phyloP scores from a whole-genome alignment of 2,888 invertebrate species.

The Cosmia pyralina region DNA sequence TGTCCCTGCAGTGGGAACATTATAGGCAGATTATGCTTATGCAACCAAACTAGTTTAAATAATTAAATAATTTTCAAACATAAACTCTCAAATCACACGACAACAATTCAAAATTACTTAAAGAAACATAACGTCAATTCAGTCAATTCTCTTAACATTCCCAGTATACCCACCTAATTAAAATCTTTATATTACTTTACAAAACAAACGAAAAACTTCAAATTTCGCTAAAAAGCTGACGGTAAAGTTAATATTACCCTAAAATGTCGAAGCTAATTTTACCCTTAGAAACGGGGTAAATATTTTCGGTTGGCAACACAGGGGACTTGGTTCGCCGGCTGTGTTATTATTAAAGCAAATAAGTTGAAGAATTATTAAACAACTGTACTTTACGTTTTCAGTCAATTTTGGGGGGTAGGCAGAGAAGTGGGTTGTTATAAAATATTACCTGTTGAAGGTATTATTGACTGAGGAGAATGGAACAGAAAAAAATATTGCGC shows the following conservation, averaged over 20 bases:
- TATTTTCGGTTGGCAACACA: constrained; percentile 58
- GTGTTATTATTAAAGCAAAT: constrained; percentile 64
- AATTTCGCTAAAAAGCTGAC: constrained; percentile 50
- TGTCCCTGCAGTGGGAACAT: too few species aligned
- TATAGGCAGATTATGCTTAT: too few species aligned
- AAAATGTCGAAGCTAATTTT: constrained; percentile 42
- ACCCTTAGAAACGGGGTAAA: constrained; percentile 58
- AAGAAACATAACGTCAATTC: constrained; percentile 15
- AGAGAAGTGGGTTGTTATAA: constrained; percentile 16
- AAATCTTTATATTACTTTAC: constrained; percentile 59
- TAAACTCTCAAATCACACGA: constrained; percentile 5
- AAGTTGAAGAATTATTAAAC: constrained; percentile 60
- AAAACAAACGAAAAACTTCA: constrained; percentile 59
- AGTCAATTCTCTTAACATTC: constrained; percentile 7
- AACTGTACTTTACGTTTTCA: constrained; percentile 46
- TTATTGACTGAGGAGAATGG: background rate
- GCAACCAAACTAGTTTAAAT: background rate
- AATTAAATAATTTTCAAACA: background rate
- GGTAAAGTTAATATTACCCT: constrained; percentile 51
- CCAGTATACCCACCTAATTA: constrained; percentile 51
- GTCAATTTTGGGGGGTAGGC: constrained; percentile 17
- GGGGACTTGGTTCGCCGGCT: constrained; percentile 36
- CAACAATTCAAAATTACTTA: constrained; percentile 18
- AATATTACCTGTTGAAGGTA: constrained; percentile 21
- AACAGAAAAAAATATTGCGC: background rate